Conservation (phyloP, 64 coral and sea anemone species). For the Platygyra sinensis region DNA sequence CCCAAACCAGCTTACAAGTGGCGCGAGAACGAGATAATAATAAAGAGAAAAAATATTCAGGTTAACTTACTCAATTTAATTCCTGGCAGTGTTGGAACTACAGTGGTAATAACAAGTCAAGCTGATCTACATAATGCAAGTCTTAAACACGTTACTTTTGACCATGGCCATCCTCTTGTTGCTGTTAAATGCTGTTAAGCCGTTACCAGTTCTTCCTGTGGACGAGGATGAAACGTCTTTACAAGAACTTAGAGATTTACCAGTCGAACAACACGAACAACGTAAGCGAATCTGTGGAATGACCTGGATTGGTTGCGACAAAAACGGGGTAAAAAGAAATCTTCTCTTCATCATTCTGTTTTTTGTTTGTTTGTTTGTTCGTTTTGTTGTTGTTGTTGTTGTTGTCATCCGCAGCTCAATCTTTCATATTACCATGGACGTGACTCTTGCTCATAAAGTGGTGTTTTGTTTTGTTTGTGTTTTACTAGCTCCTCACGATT, state of each 20-base stretch:
- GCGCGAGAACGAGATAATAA: too few relatives aligned
- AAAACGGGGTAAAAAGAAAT: neutral
- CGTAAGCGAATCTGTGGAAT: neutral
- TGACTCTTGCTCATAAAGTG: too few relatives aligned
- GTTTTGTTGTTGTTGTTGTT: too few relatives aligned
- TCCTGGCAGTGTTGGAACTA: too few relatives aligned
- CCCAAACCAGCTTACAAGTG: too few relatives aligned
- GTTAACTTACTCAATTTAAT: too few relatives aligned
- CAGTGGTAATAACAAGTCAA: neutral
- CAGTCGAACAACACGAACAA: neutral
- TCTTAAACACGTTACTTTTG: neutral
- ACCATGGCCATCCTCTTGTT: neutral
- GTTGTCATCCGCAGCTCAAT: too few relatives aligned
- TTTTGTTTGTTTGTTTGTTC: too few relatives aligned
- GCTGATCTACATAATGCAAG: neutral
- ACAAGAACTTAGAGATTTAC: neutral
- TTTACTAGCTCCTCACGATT: too few relatives aligned
- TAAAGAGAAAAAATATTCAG: too few relatives aligned
- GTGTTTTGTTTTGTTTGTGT: too few relatives aligned
- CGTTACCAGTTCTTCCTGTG: neutral
- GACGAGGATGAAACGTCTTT: neutral
- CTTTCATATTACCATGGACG: too few relatives aligned
- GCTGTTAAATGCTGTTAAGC: neutral
- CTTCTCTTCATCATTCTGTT: neutral
- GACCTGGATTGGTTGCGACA: neutral